These are phyloP conservation scores for Centruroides vittatus DNA, from an alignment of 1,140 invertebrate species.

Conservation along the genomic window DNA sequence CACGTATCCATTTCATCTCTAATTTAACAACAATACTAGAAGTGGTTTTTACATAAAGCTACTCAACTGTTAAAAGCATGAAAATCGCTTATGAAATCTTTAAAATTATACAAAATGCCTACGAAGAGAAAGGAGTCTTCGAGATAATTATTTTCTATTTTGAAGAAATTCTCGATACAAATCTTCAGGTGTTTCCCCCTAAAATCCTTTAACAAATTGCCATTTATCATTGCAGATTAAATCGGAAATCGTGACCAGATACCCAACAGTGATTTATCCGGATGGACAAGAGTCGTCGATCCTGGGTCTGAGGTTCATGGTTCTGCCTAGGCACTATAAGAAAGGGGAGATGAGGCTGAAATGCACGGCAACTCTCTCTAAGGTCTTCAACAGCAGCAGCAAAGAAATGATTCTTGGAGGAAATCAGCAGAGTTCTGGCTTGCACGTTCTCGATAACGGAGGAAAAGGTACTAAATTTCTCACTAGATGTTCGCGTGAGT, in stretches of 20 bases:
- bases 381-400: conserved; percentile 62
- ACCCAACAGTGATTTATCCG: conserved; percentile 3
- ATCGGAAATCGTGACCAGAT: conserved; percentile 1
- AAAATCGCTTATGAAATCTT: too few species aligned
- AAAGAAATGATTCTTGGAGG: conserved; percentile 65
- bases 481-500: too few species aligned
- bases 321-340: conserved; percentile 18
- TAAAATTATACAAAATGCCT: too few species aligned
- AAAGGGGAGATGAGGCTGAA: conserved; percentile 22
- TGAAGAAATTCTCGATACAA: too few species aligned
- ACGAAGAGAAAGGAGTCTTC: too few species aligned
- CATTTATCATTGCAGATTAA: neutral
- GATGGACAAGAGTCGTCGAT: conserved; percentile 8
- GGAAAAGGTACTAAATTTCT: conserved; percentile 1
- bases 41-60: too few species aligned
- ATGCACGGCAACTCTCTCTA: conserved; percentile 34
- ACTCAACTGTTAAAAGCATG: too few species aligned
- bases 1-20: too few species aligned
- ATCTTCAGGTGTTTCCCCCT: too few species aligned
- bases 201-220: too few species aligned
- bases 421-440: conserved; percentile 36
- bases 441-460: conserved; percentile 4
- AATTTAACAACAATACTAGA: too few species aligned
- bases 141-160: too few species aligned
- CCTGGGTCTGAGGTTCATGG: conserved; percentile 8